Evolutionary conservation across 2,113 vertebrate genomes (phyloP).

Genomic region (Apus apus): DNA sequence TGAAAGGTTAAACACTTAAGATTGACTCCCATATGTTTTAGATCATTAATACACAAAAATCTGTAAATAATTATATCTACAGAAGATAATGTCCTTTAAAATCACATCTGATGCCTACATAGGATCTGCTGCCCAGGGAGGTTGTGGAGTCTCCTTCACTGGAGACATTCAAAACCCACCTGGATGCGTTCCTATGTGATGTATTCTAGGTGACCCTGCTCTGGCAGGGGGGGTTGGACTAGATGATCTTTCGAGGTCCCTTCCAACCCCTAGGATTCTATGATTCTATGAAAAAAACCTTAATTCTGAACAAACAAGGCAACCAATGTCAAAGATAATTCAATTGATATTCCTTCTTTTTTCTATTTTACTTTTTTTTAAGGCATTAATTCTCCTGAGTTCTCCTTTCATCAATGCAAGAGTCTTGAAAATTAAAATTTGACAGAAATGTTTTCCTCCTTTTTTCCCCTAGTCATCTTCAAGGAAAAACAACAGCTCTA

Average conservation of each 20-base stretch:
- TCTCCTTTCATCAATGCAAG: background rate
- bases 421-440: background rate
- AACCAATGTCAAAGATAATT: accelerated
- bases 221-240: no score
- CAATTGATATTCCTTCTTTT: background rate
- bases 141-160: no score
- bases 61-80: background rate
- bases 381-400: background rate
- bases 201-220: no score
- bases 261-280: no score
- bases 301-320: background rate
- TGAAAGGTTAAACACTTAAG: background rate
- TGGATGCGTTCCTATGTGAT: no score
- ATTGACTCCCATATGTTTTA: background rate
- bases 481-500: background rate
- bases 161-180: no score
- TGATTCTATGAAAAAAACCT: no score
- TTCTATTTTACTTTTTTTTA: background rate
- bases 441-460: background rate
- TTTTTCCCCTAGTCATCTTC: background rate
- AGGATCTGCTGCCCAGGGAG: no score
- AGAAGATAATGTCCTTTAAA: background rate
- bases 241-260: no score
- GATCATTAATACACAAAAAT: background rate
- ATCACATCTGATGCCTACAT: background rate